Conservation (phyloP, 2,113 vertebrate species). For the Microcebus lehilahytsara region DNA sequence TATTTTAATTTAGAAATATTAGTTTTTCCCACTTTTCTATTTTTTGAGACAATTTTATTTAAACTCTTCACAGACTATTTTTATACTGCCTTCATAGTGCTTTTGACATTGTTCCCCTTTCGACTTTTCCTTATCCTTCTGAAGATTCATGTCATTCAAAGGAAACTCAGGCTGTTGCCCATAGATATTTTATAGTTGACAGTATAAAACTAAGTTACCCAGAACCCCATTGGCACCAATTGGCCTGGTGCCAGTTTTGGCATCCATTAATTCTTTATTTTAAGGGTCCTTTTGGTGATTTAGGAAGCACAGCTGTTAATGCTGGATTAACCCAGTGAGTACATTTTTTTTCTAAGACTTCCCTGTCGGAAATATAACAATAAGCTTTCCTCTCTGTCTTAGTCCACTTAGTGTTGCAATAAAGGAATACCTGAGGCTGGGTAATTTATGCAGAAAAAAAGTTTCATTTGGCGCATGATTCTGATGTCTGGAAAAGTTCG, state of each 20-base stretch:
- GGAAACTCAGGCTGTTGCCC: slow-evolving; percentile 11
- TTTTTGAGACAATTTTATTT: slow-evolving; percentile 13
- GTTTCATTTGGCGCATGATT: no score
- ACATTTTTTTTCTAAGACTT: neutral
- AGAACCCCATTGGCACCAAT: slow-evolving; percentile 19
- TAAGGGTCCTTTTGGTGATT: slow-evolving; percentile 29
- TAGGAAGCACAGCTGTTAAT: slow-evolving; percentile 16
- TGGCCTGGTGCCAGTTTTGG: slow-evolving; percentile 16
- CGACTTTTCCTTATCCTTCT: slow-evolving; percentile 12
- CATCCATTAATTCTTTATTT: slow-evolving; percentile 63
- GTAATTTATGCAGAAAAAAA: no score
- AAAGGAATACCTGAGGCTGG: no score
- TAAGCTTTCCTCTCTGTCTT: neutral
- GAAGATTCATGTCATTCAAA: slow-evolving; percentile 50
- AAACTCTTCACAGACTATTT: neutral
- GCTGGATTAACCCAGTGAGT: neutral
- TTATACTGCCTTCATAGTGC: neutral
- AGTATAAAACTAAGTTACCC: slow-evolving; percentile 64
- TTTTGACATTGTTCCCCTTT: neutral
- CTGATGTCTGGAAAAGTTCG: no score
- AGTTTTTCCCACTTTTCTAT: neutral
- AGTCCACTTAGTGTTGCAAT: no score
- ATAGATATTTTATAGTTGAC: slow-evolving; percentile 51
- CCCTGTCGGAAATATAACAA: neutral
- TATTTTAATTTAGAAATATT: neutral